Evolutionary conservation across 1,140 invertebrate species (phyloP).

Genomic region (Sipha flava): DNA sequence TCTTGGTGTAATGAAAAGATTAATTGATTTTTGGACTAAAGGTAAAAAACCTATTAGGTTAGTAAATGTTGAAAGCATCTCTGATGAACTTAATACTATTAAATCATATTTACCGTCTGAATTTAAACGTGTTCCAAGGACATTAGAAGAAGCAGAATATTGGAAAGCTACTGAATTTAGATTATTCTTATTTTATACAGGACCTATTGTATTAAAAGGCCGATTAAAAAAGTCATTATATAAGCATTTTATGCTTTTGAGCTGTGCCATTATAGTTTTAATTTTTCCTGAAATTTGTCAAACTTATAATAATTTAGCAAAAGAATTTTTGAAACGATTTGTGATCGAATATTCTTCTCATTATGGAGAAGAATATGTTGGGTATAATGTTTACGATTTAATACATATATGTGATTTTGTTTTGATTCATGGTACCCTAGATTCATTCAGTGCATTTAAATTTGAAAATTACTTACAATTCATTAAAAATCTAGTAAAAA

Average conservation of each 20-base stretch:
- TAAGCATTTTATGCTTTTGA: background rate
- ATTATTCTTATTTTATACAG: no score
- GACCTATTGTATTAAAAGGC: no score
- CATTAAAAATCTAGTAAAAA: background rate
- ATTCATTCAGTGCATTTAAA: no score
- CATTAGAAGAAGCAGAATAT: background rate
- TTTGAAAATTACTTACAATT: no score
- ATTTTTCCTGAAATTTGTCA: background rate
- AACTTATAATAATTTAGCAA: background rate
- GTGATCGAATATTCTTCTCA: background rate
- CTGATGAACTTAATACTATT: no score
- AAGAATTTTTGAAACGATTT: no score
- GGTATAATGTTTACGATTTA: background rate
- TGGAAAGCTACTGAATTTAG: no score
- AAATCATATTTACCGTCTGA: no score
- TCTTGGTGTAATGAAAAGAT: background rate
- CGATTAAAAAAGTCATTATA: no score
- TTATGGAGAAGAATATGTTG: background rate
- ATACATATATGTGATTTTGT: background rate
- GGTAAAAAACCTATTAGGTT: no score
- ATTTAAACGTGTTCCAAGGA: background rate
- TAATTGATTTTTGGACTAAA: no score
- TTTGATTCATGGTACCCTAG: background rate
- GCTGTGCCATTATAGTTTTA: background rate
- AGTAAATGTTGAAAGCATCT: no score